Base-by-base conservation (phyloP, 2,888 invertebrate species). In the Agrochola circellaris region DNA sequence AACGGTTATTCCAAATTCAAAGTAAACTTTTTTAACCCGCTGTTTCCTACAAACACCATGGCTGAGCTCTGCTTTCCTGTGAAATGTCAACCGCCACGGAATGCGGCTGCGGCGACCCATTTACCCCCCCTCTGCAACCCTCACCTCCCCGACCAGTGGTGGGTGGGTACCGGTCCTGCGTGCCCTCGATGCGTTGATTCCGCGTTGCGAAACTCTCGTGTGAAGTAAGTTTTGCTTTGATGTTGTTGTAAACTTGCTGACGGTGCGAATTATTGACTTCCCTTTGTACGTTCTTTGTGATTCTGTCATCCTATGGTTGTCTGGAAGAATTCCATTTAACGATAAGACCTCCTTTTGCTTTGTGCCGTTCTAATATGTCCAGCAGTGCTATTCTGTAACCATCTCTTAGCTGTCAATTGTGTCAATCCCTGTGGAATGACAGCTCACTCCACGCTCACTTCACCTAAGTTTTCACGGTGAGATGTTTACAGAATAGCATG, bases 21-120 rank as follows among this genome's bases (percentile, higher is more conserved):
- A 79, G 64, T 66, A 75, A 60, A 72, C 66, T 64, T 45, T 64
- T 45, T 42, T 65, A 77, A 75, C 58, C 81, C 66, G 58, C 45
- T 38, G 60, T 87, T 86, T 76, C 61, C 79, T 73, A 79, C 78
- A 74, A 81, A 78, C 81, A 79, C 75, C 86, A 79, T 75, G 75
- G 81, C 79, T 82, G 81, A 82, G 75, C 76, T 85, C 79, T 79
- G 90, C 88, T 91, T 92, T 92, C 92, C 91, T 91, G 91, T 91
- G 84, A 84, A 93, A 93, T 94, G 94, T 94, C 94, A 94, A 92
- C 93, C 91, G 92, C 85, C 89, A 90, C 89, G 94, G 95, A 95
- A 95, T 95, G 94, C 93, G 92, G 93, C 92, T 93, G 92, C 90
- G 91, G 90, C 93, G 95, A 94, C 95, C 95, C 91, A 95, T 95